Base-by-base conservation (phyloP, 1,140 invertebrate species). In the Tetramorium parvispinum region DNA sequence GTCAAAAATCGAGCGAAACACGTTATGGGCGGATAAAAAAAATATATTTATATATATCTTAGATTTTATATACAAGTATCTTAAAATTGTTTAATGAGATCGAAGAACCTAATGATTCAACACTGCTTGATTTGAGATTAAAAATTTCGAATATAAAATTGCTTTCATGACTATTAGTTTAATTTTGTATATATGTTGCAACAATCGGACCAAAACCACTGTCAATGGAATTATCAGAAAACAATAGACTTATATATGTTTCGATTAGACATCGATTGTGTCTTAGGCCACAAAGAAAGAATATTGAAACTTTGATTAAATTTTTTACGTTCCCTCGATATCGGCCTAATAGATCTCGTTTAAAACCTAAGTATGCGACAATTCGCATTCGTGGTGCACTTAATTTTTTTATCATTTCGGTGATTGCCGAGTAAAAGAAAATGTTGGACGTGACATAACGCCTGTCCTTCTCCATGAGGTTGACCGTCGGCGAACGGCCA, bases 401-500 rank as follows among this genome's bases (percentile, higher is more conserved):
- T 85, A 85, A 87, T 87, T 87, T 65, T 89, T 85, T 81, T 65
- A 79, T 89, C 59, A 87, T 61, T 51, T 27, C 40, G 21, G 1
- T 55, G 51, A 77, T 32, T 24, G 1, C 55, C 49, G n/a, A 53
- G 11, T 59, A 61, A 43, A 51, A 46, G 46, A 46, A 65, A 78
- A 88, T 82, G 86, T 68, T 87, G 46, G 53, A 16, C 46, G 77
- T 88, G 86, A 88, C 82, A 87, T 90, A 90, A 89, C 85, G 59
- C 75, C 63, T 43, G 86, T 85, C 70, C 78, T 90, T 87, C 73
- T 82, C 57, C 71, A 57, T 7, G 43, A 73, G 37, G 51, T 24
- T 24, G 68, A 10, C 16, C 63, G 68, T 83, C 55, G 66, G 24
- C 43, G 53, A 59, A 73, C 81, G 81, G 68, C 59, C 46, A 78